Evolutionary conservation across 1,140 invertebrate genomes (phyloP).

Genomic region (Magallana gigas): DNA sequence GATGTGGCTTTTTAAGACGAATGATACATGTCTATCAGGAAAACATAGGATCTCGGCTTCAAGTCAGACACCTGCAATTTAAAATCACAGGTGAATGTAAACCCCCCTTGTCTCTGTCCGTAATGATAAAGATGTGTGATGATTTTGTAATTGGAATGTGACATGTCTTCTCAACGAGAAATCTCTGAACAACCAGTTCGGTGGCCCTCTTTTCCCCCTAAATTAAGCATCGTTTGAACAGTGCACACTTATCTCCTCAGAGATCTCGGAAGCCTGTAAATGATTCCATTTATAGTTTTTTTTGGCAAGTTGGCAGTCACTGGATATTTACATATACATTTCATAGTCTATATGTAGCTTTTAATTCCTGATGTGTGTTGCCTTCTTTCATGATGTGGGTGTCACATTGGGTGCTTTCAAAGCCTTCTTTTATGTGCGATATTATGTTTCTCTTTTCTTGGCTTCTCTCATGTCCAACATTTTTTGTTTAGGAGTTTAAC

Average conservation of each 20-base stretch:
- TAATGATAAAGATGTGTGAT: constrained; percentile 32
- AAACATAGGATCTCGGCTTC: background rate
- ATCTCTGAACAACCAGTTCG: constrained; percentile 14
- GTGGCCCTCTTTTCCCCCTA: background rate
- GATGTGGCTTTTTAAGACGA: background rate
- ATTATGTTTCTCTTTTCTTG: constrained; percentile 31
- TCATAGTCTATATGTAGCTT: constrained; percentile 24
- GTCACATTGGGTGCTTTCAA: constrained; percentile 14
- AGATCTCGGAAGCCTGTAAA: constrained; percentile 6
- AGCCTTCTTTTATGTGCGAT: background rate
- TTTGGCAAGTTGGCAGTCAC: constrained; percentile 1
- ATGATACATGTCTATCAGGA: constrained; percentile 4
- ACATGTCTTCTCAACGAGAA: constrained; percentile 29
- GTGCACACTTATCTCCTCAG: background rate
- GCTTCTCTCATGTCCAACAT: background rate
- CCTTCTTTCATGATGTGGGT: constrained; percentile 23
- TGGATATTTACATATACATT: constrained; percentile 32
- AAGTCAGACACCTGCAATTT: constrained; percentile 2
- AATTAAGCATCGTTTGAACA: background rate
- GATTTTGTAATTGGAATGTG: background rate
- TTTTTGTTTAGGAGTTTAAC: background rate
- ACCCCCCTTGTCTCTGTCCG: background rate
- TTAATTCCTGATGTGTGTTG: background rate
- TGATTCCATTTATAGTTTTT: background rate
- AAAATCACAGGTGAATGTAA: constrained; percentile 23